These are phyloP conservation scores for Synergus itoensis DNA, from an alignment of 2,888 invertebrate species.

Conservation along the genomic window DNA sequence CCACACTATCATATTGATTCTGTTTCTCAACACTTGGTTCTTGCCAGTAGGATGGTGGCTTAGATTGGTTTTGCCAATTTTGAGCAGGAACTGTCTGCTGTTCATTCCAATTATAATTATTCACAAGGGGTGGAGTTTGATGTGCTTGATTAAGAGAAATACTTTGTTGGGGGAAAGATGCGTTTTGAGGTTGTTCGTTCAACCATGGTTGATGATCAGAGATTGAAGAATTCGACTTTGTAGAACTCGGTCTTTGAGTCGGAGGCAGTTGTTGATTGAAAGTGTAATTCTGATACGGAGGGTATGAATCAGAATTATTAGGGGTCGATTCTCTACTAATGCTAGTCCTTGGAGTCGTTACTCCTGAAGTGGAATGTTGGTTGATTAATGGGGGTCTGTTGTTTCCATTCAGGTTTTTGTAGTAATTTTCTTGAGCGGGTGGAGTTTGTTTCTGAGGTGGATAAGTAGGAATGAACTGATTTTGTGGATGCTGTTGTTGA, in stretches of 20 bases:
- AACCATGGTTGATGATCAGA: slow-evolving; percentile 62
- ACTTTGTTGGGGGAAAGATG: slow-evolving; percentile 46
- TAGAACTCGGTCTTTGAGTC: slow-evolving; percentile 57
- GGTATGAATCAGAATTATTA: slow-evolving; percentile 64
- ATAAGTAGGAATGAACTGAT: slow-evolving; percentile 62
- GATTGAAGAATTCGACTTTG: slow-evolving; percentile 51
- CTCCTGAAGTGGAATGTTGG: slow-evolving; percentile 59
- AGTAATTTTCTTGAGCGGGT: slow-evolving; percentile 67
- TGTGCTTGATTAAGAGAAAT: slow-evolving; percentile 56
- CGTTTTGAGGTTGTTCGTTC: slow-evolving; percentile 53
- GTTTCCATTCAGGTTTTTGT: slow-evolving; percentile 72
- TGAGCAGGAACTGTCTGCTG: slow-evolving; percentile 58
- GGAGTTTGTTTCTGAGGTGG: slow-evolving; percentile 62
- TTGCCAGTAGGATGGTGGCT: slow-evolving; percentile 63
- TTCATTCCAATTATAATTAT: slow-evolving; percentile 69
- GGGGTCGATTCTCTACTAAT: slow-evolving; percentile 62
- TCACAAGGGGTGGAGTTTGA: slow-evolving; percentile 50
- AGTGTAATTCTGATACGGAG: slow-evolving; percentile 64
- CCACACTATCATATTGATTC: slow-evolving; percentile 44
- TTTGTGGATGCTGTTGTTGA: slow-evolving; percentile 48
- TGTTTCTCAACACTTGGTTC: slow-evolving; percentile 61
- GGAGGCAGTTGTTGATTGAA: slow-evolving; percentile 63
- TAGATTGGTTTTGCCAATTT: slow-evolving; percentile 68
- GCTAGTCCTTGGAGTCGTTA: slow-evolving; percentile 54
- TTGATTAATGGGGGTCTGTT: slow-evolving; percentile 60